A percentile compares a stretch with the other conserved stretches of the same genome.
These are phyloP conservation scores for Sinodicranocentrus sp. DNA, from an alignment of 2,888 invertebrate species.

Conservation along the genomic window DNA sequence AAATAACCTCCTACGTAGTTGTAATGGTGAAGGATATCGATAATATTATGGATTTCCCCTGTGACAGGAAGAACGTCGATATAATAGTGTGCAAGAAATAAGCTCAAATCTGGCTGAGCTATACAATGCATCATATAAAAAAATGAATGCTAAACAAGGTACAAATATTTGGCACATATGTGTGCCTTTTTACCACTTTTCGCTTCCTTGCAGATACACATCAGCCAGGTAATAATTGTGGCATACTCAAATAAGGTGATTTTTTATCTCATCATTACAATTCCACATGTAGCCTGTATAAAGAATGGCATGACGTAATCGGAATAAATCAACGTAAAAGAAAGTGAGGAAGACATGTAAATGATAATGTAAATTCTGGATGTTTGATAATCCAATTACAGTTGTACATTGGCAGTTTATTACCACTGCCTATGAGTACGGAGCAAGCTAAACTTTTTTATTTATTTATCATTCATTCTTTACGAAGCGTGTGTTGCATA, in stretches of 20 bases:
- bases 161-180: slow-evolving; percentile 39
- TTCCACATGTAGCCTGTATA: too few relatives aligned
- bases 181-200: slow-evolving; percentile 39
- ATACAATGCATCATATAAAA: neutral
- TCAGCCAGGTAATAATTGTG: slow-evolving; percentile 3
- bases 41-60: too few relatives aligned
- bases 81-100: neutral
- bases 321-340: neutral
- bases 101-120: neutral
- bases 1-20: too few relatives aligned
- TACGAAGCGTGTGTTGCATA: too few relatives aligned
- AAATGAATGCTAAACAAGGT: slow-evolving; percentile 33
- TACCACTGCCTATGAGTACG: too few relatives aligned
- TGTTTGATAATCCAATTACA: neutral
- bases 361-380: slow-evolving; percentile 6
- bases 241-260: slow-evolving; percentile 3
- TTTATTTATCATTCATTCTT: too few relatives aligned
- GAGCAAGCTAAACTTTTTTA: too few relatives aligned
- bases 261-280: neutral
- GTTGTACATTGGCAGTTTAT: too few relatives aligned
- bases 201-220: slow-evolving; percentile 35
- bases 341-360: slow-evolving; percentile 5
- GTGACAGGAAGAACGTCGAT: too few relatives aligned
- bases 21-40: too few relatives aligned
- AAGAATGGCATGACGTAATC: neutral